Percentiles rank a stretch among this genome's conserved stretches.
These are phyloP conservation scores for Capra hircus DNA, from an alignment of 2,113 vertebrate species.

Conservation along the genomic window DNA sequence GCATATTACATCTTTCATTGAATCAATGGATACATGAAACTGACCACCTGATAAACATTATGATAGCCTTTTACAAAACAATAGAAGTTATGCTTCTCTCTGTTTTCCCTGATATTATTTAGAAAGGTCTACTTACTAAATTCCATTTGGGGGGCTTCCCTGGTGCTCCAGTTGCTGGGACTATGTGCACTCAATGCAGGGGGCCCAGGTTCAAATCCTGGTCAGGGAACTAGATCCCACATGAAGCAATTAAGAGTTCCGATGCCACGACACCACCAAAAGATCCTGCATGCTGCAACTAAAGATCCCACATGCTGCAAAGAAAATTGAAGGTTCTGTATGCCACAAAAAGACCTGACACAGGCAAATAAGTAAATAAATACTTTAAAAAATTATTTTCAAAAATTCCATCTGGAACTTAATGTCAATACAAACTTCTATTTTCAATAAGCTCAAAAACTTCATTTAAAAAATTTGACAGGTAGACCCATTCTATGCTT, in stretches of 20 bases:
- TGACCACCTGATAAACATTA: neutral
- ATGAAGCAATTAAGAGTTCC: neutral
- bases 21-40: neutral
- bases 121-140: neutral
- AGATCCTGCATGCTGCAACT: neutral
- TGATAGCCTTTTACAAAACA: neutral
- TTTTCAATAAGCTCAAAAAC: neutral
- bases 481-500: neutral
- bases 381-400: neutral
- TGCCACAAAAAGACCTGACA: neutral
- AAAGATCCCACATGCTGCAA: neutral
- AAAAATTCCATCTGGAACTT: neutral
- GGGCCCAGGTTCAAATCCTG: neutral
- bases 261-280: neutral
- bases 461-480: neutral
- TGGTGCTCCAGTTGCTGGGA: neutral
- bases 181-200: neutral
- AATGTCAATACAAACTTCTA: neutral
- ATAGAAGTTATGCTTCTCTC: neutral
- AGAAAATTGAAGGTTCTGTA: neutral
- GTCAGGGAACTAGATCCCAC: neutral
- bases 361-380: neutral
- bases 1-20: neutral
- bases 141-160: neutral
- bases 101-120: neutral